Percentiles rank a stretch among this genome's conserved stretches.
Evolutionary conservation across 2,797 vertebrate species (phyloP).

Genomic region (Karalla daura): DNA sequence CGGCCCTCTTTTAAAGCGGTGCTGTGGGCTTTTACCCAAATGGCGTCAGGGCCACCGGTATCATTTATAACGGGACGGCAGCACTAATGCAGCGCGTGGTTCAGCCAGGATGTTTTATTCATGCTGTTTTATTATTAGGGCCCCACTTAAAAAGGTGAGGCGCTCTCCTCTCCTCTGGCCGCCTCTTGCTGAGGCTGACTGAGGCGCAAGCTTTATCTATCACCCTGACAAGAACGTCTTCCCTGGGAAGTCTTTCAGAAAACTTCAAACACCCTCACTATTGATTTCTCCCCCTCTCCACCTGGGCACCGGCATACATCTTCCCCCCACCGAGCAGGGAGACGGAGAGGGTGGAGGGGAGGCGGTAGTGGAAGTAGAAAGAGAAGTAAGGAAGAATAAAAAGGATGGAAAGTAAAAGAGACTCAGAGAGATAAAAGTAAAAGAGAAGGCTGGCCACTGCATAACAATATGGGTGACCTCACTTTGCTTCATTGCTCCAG

Average conservation of each 20-base stretch:
- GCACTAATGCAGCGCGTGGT: conserved; percentile 85
- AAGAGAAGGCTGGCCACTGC: conserved; percentile 71
- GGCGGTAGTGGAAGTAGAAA: conserved; percentile 72
- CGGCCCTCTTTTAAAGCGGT: conserved; percentile 84
- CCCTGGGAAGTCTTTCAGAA: conserved; percentile 90
- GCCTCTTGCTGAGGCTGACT: conserved; percentile 79
- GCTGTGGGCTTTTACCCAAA: conserved; percentile 89
- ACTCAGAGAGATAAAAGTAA: conserved; percentile 78
- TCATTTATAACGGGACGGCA: conserved; percentile 88
- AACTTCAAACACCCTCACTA: conserved; percentile 88
- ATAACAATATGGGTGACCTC: conserved; percentile 82
- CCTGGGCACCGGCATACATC: conserved; percentile 85
- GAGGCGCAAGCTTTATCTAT: conserved; percentile 86
- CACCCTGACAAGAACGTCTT: conserved; percentile 89
- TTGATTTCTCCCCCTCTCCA: conserved; percentile 85
- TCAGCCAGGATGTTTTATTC: conserved; percentile 89
- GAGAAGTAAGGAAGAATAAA: conserved; percentile 61
- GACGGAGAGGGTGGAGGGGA: conserved; percentile 58
- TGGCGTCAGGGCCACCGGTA: conserved; percentile 83
- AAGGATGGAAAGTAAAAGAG: conserved; percentile 71
- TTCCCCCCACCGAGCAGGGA: conserved; percentile 72
- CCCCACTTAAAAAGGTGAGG: conserved; percentile 90
- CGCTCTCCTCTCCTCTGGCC: conserved; percentile 79
- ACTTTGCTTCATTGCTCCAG: conserved; percentile 73
- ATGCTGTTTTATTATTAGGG: conserved; percentile 90